Conservation (phyloP, 2,797 vertebrate genomes). For the Coccyzus lansbergi region DNA sequence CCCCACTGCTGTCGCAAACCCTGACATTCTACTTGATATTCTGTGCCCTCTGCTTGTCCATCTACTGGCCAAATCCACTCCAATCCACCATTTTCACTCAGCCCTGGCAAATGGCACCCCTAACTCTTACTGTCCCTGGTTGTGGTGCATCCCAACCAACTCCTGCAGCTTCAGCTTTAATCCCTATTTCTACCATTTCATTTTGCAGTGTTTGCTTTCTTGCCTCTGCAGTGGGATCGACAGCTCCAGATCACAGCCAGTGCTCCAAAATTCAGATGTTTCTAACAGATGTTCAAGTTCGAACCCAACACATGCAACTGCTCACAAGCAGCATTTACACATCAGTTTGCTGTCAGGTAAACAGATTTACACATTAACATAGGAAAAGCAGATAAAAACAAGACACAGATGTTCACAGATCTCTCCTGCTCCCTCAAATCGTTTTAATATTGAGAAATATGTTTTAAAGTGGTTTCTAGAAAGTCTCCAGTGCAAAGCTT, state of each 20-base stretch:
- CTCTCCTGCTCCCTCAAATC: background rate
- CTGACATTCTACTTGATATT: background rate
- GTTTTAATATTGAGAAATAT: background rate
- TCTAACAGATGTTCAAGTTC: background rate
- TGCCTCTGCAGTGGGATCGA: background rate
- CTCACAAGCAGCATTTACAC: background rate
- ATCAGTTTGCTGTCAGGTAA: background rate
- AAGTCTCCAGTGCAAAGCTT: background rate
- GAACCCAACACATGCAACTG: background rate
- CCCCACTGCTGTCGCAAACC: background rate
- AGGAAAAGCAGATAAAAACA: background rate
- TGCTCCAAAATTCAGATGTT: background rate
- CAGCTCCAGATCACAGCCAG: background rate
- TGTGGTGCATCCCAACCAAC: background rate
- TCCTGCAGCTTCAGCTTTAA: background rate
- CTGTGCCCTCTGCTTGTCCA: background rate
- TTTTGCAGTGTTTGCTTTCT: background rate
- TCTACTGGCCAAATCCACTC: background rate
- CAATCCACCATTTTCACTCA: background rate
- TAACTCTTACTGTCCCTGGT: background rate
- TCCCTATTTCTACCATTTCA: rapidly evolving
- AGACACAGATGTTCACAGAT: background rate
- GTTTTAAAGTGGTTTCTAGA: background rate
- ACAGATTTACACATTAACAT: background rate
- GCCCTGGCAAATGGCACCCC: background rate